Evolutionary conservation across 2,797 vertebrate genomes (phyloP), one percentile per base, ranked within the genome.

Genomic region (Platyrinchus mystaceus): DNA sequence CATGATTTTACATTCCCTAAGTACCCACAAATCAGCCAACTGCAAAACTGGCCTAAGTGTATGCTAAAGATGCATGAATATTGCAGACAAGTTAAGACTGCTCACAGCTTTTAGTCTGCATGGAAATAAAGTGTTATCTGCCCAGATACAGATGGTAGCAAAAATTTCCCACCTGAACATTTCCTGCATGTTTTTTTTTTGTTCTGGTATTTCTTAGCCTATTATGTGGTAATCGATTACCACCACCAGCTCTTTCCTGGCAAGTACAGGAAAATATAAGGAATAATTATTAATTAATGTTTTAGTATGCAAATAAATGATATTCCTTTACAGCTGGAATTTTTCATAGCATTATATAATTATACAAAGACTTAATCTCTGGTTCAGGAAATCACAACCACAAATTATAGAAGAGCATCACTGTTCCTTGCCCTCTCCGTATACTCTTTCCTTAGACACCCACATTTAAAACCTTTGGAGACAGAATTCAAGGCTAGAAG

Each of bases 71-170:
- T 22, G 7, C 12, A 56, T 82, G 53, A 79, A 63, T 56, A 43
- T 44, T 84, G 44, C 59, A 82, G 62, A 43, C 74, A 89, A 93
- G 58, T 81, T 78, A 84, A 67, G 50, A 79, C 69, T 73, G 55
- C 49, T 82, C 67, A 44, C 37, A 82, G 18, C 24, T 86, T 82
- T 69, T n/a, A 64, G 37, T 21, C 47, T 64, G 27, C 14, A 37
- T 71, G 43, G 70, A 90, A 94, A 90, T 82, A 90, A 96, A 84
- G 23, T 59, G 27, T 59, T 75, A 87, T 63, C 78, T 83, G 56
- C 56, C n/a, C 63, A 60, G 41, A 12, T 91, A 82, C 23, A 87
- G 60, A 34, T 10, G 52, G 39, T 24, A 39, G 36, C 19, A 83
- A 94, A 84, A 64, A 19, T n/a, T 92, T 94, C 60, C 68, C 60